Evolutionary conservation across 64 coral and sea anemone genomes (phyloP), one percentile per base, ranked within the genome.

Genomic region (Stichodactyla helianthus): DNA sequence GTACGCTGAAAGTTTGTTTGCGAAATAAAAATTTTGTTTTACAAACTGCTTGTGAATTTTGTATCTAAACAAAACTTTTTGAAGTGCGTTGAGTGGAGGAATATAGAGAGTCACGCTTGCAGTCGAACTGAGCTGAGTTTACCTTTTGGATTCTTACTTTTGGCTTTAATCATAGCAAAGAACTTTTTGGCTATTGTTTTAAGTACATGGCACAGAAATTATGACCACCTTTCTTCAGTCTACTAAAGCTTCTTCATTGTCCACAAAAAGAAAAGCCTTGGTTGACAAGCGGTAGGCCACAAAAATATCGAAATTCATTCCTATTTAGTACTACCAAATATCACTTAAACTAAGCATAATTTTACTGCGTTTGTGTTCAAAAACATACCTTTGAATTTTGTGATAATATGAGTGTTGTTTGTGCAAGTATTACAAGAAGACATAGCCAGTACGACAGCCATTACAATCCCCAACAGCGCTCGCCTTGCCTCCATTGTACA

Each of bases 151-250:
- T 74, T 31, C 68, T 5, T 7, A n/a, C 22, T 65, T 9, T 65
- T 65, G 7, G 62, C n/a, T 71, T 71, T 31, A 71, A 71, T 71
- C 27, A 12, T 10, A 71, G 68, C 68, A 0, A 71, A 71, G 6
- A 27, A 25, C 9, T 26, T 71, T 28, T 71, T 71, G 25, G n/a
- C 12, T 74, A 27, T 74, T 74, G 68, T 74, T 31, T 13, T 27
- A 31, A 74, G 68, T 27, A 31, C 68, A 74, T 74, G 68, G 68
- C 22, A 74, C 68, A 74, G 68, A 74, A 74, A 27, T 74, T 74
- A 31, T 13, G 25, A 74, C 18, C 63, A 20, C 63, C 63, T 68
- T 58, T 68, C 18, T 68, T 68, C 63, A 9, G n/a, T 25, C 25
- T 74, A 26, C n/a, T 74, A 10, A 31, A 26, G 25, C 6, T 28